Evolutionary conservation across 2,113 vertebrate species (phyloP).

Genomic region (Erinaceus europaeus): DNA sequence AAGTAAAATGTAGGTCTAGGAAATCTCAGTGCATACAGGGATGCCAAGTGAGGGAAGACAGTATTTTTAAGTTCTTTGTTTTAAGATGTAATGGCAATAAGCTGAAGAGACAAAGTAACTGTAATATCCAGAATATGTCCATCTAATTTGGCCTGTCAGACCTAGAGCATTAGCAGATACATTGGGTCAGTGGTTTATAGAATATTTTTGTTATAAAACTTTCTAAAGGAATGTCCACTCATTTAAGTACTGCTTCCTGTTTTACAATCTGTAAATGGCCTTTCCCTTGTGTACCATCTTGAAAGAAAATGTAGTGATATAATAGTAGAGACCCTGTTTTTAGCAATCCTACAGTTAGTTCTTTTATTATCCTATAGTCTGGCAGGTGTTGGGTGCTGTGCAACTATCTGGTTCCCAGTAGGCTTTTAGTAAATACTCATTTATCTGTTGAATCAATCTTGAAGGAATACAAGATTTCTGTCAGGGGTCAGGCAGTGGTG

Average conservation of each 20-base stretch:
- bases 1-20: neutral
- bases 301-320: neutral
- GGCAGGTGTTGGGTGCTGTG: neutral
- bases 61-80: neutral
- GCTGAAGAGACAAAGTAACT: neutral
- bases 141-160: neutral
- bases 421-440: neutral
- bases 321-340: rapidly evolving
- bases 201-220: neutral
- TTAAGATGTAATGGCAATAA: neutral
- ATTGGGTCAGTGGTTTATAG: neutral
- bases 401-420: neutral
- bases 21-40: neutral
- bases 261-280: neutral
- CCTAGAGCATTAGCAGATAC: neutral
- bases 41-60: neutral
- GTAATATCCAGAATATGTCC: neutral
- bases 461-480: neutral
- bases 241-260: neutral
- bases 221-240: neutral
- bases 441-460: neutral
- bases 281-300: neutral
- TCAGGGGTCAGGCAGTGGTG: neutral
- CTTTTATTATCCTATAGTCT: neutral
- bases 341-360: neutral